Evolutionary conservation across 1,140 invertebrate species (phyloP), one percentile per base, ranked within the genome.

Genomic region (Muscidifurax raptorellus): DNA sequence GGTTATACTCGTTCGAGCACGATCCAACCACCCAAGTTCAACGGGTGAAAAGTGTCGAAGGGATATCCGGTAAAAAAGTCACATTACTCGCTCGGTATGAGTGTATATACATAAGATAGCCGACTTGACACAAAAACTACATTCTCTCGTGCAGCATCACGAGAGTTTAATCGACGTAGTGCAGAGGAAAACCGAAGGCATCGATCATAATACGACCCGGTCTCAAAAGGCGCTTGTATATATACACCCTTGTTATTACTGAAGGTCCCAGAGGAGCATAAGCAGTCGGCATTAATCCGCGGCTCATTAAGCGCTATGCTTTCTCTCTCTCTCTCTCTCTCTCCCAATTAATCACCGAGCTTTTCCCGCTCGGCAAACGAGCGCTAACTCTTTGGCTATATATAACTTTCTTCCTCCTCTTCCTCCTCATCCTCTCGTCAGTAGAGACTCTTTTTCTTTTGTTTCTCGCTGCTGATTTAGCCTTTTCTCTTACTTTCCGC

Each of bases 341-440:
- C 87, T 90, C 88, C 90, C 89, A 90, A 91, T 92, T 91, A 90
- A 92, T 91, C 90, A 90, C 87, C 40, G 83, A 80, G 85, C 86
- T 86, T 66, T 80, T 67, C n/a, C 64, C 78, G 78, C 28, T 36
- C 32, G 77, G 77, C 66, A 81, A 82, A 83, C 52, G 76, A 64
- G 28, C 59, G 44, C 44, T 22, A 77, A 64, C 18, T 47, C 30
- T 22, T 40, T 9, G 36, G 36, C 0, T 40, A 40, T 40, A 40
- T 40, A 40, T 40, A 36, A 25, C n/a, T 64, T 10, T 64, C 15
- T 40, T 30, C 66, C 25, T 13, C 6, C 27, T 69, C 22, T n/a
- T 27, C 22, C 27, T 69, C 22, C 64, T 66, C 64, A n/a, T 64
- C 6, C 22, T 66, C 18, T 66, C 18, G 44, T 47, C 44, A 64